A percentile compares a stretch with the other conserved stretches of the same genome.
Evolutionary conservation across 2,797 vertebrate genomes (phyloP).

Genomic region (Acestrorhynchus altus): DNA sequence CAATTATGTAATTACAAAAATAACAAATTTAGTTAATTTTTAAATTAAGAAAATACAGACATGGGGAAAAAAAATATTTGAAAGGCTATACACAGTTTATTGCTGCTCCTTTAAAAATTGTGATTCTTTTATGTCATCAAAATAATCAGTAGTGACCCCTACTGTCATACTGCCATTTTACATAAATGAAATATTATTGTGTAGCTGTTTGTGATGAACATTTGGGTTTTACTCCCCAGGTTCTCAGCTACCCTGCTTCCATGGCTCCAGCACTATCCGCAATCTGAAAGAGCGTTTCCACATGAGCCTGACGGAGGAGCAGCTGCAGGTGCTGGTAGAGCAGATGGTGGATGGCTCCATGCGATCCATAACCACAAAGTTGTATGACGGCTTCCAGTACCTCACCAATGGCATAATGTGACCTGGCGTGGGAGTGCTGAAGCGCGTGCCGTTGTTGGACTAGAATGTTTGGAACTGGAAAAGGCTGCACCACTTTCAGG

Average conservation of each 20-base stretch:
- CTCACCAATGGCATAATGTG: conserved; percentile 99
- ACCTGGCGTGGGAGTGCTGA: conserved; percentile 48
- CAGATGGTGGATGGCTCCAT: conserved; percentile 95
- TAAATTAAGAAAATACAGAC: too few species aligned
- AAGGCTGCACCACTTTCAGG: conserved; percentile 56
- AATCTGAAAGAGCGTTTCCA: conserved; percentile 95
- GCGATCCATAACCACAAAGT: conserved; percentile 94
- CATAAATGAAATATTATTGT: background rate
- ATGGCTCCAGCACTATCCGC: conserved; percentile 92
- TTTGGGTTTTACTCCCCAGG: conserved; percentile 70
- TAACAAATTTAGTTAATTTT: too few species aligned
- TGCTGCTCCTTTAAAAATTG: background rate
- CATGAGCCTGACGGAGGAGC: conserved; percentile 97
- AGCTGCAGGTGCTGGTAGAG: conserved; percentile 91
- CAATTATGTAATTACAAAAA: too few species aligned
- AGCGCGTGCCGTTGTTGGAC: conserved; percentile 13
- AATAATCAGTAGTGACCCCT: background rate
- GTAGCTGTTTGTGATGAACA: background rate
- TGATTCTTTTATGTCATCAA: background rate
- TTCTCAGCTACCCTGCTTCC: conserved; percentile 94
- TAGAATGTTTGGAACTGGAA: conserved; percentile 47
- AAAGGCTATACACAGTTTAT: too few species aligned
- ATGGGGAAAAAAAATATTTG: too few species aligned
- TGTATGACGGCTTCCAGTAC: conserved; percentile 98
- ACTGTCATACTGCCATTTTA: background rate